Evolutionary conservation across 1,140 invertebrate species (phyloP).

Genomic region (Megalopta genalis): DNA sequence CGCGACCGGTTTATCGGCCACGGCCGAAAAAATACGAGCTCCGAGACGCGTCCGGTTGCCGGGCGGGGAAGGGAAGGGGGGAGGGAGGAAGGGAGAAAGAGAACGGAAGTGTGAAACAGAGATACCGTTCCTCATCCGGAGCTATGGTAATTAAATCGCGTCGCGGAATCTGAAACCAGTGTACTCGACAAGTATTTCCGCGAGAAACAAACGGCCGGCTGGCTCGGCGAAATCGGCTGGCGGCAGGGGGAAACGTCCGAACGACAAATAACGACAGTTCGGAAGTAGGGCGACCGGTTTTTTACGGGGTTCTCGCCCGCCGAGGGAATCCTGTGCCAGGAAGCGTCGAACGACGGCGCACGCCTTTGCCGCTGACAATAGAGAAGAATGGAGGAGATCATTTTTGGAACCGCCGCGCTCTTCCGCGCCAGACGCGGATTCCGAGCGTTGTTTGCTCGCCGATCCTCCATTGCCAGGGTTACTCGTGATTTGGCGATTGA

Average conservation of each 20-base stretch:
- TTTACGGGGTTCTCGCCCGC: not conserved
- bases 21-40: not conserved
- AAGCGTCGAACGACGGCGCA: not conserved
- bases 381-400: not conserved
- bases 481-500: not conserved
- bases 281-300: not conserved
- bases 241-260: not conserved
- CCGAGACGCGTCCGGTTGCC: not conserved
- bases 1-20: not conserved
- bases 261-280: constrained; percentile 4
- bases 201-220: no score
- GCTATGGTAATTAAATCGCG: not conserved
- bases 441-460: not conserved
- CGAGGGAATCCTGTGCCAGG: not conserved
- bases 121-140: not conserved
- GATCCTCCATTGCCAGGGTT: not conserved
- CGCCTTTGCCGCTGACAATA: not conserved
- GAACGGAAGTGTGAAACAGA: no score
- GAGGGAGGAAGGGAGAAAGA: no score
- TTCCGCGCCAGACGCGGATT: not conserved
- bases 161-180: not conserved
- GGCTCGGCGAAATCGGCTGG: not conserved
- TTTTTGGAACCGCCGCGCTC: not conserved
- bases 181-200: not conserved
- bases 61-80: no score